Conservation (phyloP, 2,888 invertebrate species). For the Epistrophe eligans region DNA sequence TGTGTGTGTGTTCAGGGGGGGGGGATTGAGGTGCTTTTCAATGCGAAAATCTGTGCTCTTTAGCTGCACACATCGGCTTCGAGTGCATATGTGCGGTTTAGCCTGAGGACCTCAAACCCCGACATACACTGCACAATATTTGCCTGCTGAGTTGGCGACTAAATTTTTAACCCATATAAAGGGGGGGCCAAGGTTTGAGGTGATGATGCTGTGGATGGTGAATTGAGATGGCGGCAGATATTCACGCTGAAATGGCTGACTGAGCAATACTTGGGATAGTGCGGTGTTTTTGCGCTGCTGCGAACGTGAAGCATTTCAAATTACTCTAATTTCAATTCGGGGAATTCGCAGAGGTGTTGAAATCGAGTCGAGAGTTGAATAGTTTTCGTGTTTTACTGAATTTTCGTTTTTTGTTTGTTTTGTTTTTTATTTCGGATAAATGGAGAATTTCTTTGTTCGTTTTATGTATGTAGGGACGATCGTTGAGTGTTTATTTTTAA, state of each 20-base stretch:
- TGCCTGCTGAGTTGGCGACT: slow-evolving; percentile 68
- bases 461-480: background rate
- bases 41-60: slow-evolving; percentile 67
- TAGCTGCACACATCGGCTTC: slow-evolving; percentile 49
- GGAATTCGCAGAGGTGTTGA: slow-evolving; percentile 74
- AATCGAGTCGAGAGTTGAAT: slow-evolving; percentile 74
- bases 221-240: slow-evolving; percentile 1
- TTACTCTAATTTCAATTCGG: slow-evolving; percentile 76
- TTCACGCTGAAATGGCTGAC: slow-evolving; percentile 35
- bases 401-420: slow-evolving; percentile 16
- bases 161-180: slow-evolving; percentile 59
- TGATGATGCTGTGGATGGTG: background rate
- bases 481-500: slow-evolving; percentile 24
- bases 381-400: slow-evolving; percentile 59
- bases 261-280: slow-evolving; percentile 53
- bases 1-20: background rate
- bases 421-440: slow-evolving; percentile 10
- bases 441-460: slow-evolving; percentile 36
- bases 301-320: slow-evolving; percentile 74
- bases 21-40: background rate
- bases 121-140: slow-evolving; percentile 22
- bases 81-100: slow-evolving; percentile 74
- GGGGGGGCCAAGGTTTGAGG: background rate
- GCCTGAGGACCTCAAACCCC: slow-evolving; percentile 65
- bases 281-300: slow-evolving; percentile 48